Evolutionary conservation across 2,113 vertebrate species (phyloP).

Genomic region (Tichodroma muraria): DNA sequence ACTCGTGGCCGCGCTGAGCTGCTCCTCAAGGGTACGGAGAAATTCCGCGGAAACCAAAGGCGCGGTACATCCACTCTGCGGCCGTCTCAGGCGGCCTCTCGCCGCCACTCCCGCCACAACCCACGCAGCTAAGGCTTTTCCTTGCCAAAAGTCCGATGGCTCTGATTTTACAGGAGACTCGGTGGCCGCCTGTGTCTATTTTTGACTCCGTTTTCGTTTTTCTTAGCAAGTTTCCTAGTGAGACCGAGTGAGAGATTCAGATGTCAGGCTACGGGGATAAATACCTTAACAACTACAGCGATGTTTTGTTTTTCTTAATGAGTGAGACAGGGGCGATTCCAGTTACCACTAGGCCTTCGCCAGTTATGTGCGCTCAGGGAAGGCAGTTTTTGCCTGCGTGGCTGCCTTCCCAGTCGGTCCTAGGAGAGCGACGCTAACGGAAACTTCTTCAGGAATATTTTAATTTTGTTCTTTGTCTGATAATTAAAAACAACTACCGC

Average conservation of each 20-base stretch:
- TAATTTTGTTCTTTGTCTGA: background rate
- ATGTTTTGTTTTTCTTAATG: background rate
- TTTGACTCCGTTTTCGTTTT: background rate
- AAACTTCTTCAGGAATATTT: constrained; percentile 6
- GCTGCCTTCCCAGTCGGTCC: background rate
- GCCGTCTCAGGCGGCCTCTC: background rate
- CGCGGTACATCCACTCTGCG: background rate
- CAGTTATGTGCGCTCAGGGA: background rate
- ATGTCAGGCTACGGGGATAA: background rate
- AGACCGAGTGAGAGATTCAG: background rate
- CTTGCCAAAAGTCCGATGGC: background rate
- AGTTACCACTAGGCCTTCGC: background rate
- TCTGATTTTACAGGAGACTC: background rate
- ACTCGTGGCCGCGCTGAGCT: background rate
- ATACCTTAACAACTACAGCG: background rate
- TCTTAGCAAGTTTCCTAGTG: background rate
- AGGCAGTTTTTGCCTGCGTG: background rate
- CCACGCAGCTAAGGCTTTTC: background rate
- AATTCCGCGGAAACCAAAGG: background rate
- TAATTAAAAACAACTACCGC: background rate
- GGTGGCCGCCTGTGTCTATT: background rate
- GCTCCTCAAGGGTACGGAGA: background rate
- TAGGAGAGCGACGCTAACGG: background rate
- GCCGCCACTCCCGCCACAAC: background rate
- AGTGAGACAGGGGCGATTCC: background rate